These are phyloP conservation scores for Glaucopsyche alexis DNA, from an alignment of 2,888 invertebrate genomes.

Conservation along the genomic window DNA sequence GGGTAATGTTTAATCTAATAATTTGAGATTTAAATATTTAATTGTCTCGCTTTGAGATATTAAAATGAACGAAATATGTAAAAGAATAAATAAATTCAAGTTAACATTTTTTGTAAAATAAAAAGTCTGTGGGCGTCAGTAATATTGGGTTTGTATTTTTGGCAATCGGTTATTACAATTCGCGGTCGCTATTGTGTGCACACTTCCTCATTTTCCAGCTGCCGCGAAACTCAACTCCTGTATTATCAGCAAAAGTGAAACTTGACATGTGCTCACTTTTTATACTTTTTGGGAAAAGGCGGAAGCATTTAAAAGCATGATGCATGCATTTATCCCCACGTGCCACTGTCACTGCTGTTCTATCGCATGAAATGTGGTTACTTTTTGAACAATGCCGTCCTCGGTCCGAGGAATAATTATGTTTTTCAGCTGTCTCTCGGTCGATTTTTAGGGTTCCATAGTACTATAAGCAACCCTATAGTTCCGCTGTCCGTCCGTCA, in stretches of 20 bases:
- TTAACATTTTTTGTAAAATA: neutral
- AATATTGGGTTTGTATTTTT: constrained; percentile 50
- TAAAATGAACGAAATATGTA: neutral
- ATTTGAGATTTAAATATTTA: neutral
- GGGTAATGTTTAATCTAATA: neutral
- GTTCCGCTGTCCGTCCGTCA: too few species aligned
- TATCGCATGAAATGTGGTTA: constrained; percentile 20
- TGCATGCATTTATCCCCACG: constrained; percentile 41
- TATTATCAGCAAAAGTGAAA: constrained; percentile 67
- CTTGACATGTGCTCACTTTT: constrained; percentile 54
- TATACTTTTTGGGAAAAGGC: constrained; percentile 45
- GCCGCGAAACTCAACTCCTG: constrained; percentile 64
- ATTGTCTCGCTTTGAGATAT: neutral
- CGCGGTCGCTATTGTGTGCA: constrained; percentile 52
- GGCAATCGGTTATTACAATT: constrained; percentile 57
- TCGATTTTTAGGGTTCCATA: neutral
- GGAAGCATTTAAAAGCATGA: constrained; percentile 31
- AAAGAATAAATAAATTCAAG: neutral
- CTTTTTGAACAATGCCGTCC: constrained; percentile 17
- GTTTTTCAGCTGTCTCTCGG: constrained; percentile 9
- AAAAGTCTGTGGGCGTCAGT: constrained; percentile 18
- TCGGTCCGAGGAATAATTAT: neutral
- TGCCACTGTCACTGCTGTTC: constrained; percentile 35
- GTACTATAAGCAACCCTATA: too few species aligned
- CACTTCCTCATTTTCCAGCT: constrained; percentile 70